Evolutionary conservation across 1,140 invertebrate species (phyloP), one percentile per base, ranked within the genome.

Genomic region (Polypedilum vanderplanki): DNA sequence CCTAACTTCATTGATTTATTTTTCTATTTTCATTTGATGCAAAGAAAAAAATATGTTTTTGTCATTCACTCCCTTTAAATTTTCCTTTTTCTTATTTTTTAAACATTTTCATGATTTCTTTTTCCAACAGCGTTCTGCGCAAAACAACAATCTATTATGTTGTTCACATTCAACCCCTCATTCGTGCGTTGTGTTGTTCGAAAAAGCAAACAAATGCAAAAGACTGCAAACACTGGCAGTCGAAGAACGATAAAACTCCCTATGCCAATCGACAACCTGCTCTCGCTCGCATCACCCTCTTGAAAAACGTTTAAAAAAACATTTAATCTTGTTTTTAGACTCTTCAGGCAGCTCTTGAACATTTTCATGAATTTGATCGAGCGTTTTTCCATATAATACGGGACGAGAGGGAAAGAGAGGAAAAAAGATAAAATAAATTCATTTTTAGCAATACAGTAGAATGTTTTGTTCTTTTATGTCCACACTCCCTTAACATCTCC

Each of bases 241-340:
- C n/a, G 46, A 57, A 57, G n/a, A 57, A 15, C 46, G 46, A 57
- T 57, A 57, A 57, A 57, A 57, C 4, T 57, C 46, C 46, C 46
- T 57, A 12, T 15, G 9, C 12, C 46, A 57, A 57, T 57, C 46
- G 46, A 57, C 46, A 57, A 57, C 46, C 46, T 57, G 46, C 46
- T 57, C 46, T 57, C 46, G 12, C 65, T 22, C 17, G 65, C 17
- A 20, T 70, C 65, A 70, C 65, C 65, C 65, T 70, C 65, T 22
- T 17, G n/a, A 70, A 70, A 70, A 70, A 70, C 65, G 65, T 70
- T 70, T 70, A 70, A 70, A 70, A 70, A 70, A 70, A 70, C 65
- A 70, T 70, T 70, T 70, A 70, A 70, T 70, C 65, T 70, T 70
- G 65, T 70, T 70, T 70, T 70, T 70, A 18, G 65, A 70, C 65